Evolutionary conservation across 2,888 invertebrate species (phyloP), one percentile per base, ranked within the genome.

Genomic region (Chalcosyrphus nemorum): DNA sequence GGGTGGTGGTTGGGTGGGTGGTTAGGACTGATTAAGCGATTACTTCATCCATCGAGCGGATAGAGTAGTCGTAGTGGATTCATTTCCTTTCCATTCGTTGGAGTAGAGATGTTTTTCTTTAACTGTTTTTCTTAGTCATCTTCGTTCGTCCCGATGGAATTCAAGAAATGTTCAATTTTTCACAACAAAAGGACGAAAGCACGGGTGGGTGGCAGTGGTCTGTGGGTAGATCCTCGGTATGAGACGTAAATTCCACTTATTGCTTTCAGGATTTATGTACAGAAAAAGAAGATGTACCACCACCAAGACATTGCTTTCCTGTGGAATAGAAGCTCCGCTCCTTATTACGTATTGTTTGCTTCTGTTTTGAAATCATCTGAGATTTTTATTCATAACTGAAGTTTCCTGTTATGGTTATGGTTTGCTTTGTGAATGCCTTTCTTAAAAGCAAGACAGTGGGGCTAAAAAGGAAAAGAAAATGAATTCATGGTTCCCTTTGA

Each of bases 11-110:
- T 0, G 3, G 9, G 27, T 6, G 11, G 27, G 13, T 21, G 29
- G 63, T 47, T 65, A 7, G 21, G 21, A 45, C 29, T 45, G 61
- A 63, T 63, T 61, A 45, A 45, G 27, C 43, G 41, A 27, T 43
- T 43, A 59, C 43, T 24, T 27, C 11, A 38, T 56, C n/a, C 13
- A 5, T 21, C n/a, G 19, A 9, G 21, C 11, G 35, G 17, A n/a
- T n/a, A n/a, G 13, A 9, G 17, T 29, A 17, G n/a, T 45, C 2
- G 19, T 19, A 9, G 17, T 1, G n/a, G 11, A 35, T 56, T n/a
- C 27, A 17, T 35, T 56, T 21, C 56, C n/a, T n/a, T 35, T 21
- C n/a, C 19, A 19, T 50, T 50, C 21, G 9, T 17, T 11, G 11
- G 19, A n/a, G 1, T 15, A 45, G 35, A 19, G 19, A 35, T 2